Evolutionary conservation across 2,888 invertebrate genomes (phyloP), one percentile per base, ranked within the genome.

Genomic region (Diarsia brunnea): DNA sequence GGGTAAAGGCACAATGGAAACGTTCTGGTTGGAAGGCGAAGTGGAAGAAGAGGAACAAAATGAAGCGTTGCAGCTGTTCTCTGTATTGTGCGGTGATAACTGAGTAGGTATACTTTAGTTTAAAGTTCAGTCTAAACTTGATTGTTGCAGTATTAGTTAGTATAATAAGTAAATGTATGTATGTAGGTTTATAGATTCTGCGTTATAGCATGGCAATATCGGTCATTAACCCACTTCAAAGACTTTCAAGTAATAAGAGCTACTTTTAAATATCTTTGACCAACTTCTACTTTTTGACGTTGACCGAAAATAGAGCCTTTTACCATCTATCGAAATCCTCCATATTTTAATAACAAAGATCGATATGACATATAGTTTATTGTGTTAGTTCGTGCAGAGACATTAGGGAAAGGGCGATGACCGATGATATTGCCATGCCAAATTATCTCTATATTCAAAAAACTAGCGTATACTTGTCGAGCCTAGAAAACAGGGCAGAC

Each of bases 1-100:
- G 98, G 98, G 98, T 38, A 99, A 99, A 95, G 99, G 99, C 51
- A 97, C 98, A 91, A 98, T 99, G 98, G 97, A 98, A 91, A 98
- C 98, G 0, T 98, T 97, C 93, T 98, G 98, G 98, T 92, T 98
- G 73, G 96, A 97, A 87, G 97, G 97, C 8, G 97, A 97, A 90
- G 93, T 97, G 51, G 96, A 96, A 73, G 95, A 96, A 69, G 95
- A 95, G 47, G 93, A 93, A 53, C 95, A 95, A 78, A 93, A 95
- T 51, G 96, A 96, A 71, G 96, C 95, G 0, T 79, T 96, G 65
- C 93, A 95, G 71, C 86, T 95, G 51, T 95, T 96, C 80, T 95
- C 96, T 0, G 88, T 89, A 1, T 88, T 96, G 12, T 95, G 93
- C 81, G 96, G 95, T 24, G 95, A 95, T 10, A 80, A 93, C 24